Evolutionary conservation across 2,888 invertebrate genomes (phyloP).

Genomic region (Colletes collaris): DNA sequence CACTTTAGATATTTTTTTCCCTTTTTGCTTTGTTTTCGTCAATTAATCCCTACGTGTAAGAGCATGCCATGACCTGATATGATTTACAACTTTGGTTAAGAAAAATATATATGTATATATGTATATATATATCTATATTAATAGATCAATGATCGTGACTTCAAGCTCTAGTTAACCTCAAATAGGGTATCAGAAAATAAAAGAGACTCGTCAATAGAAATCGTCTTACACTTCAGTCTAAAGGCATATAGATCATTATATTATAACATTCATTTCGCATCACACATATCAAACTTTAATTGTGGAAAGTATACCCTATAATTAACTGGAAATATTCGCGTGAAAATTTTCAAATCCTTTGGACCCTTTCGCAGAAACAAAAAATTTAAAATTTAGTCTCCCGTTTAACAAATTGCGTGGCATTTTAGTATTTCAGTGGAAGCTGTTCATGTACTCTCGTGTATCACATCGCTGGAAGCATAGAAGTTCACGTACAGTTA

Average conservation of each 20-base stretch:
- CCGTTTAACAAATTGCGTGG: background rate
- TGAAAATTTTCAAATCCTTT: background rate
- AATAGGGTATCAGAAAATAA: constrained; percentile 60
- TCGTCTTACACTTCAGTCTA: constrained; percentile 66
- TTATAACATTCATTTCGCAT: constrained; percentile 29
- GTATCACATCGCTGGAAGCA: constrained; percentile 24
- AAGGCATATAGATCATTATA: constrained; percentile 41
- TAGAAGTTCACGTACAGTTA: background rate
- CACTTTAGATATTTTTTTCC: constrained; percentile 20
- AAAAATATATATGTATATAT: constrained; percentile 58
- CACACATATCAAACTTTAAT: constrained; percentile 26
- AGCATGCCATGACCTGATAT: constrained; percentile 52
- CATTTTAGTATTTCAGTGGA: background rate
- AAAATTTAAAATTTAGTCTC: background rate
- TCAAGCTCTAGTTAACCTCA: constrained; percentile 15
- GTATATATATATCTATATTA: constrained; percentile 28
- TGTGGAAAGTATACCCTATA: background rate
- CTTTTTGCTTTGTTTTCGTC: constrained; percentile 25
- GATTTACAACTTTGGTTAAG: constrained; percentile 74
- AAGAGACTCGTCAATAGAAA: constrained; percentile 49
- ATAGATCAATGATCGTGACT: constrained; percentile 25
- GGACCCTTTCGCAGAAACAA: background rate
- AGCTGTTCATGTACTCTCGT: constrained; percentile 2
- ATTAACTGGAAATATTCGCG: constrained; percentile 19
- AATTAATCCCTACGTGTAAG: constrained; percentile 36